A percentile compares a stretch with the other conserved stretches of the same genome.
Conservation (phyloP, 2,797 vertebrate genomes). For the Botia kubotai region DNA sequence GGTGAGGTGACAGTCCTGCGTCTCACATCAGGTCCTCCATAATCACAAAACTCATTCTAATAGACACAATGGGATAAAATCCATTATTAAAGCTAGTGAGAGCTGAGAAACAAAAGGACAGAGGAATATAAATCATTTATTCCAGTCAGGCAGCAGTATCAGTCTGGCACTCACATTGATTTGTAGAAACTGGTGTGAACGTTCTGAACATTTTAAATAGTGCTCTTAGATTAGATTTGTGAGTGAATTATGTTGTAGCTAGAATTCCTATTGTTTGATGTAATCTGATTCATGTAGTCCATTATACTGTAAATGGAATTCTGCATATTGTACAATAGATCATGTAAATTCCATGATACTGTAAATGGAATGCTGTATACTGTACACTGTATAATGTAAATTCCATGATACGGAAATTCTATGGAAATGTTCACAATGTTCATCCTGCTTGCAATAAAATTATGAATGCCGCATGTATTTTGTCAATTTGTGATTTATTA, state of each 20-base stretch:
- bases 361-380: too few relatives aligned
- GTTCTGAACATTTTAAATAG: slow-evolving; percentile 22
- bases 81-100: slow-evolving; percentile 43
- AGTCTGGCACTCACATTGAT: not conserved
- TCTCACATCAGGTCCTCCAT: not conserved
- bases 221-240: not conserved
- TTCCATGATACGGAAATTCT: not conserved
- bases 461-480: too few relatives aligned
- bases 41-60: slow-evolving; percentile 24
- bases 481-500: too few relatives aligned
- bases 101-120: slow-evolving; percentile 43
- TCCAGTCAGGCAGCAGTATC: slow-evolving; percentile 28
- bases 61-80: slow-evolving; percentile 27
- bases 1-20: not conserved
- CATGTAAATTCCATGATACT: too few relatives aligned
- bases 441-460: too few relatives aligned
- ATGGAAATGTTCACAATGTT: not conserved
- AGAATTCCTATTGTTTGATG: not conserved
- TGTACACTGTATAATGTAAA: too few relatives aligned
- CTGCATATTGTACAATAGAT: too few relatives aligned
- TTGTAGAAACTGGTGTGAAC: slow-evolving; percentile 3
- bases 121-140: slow-evolving; percentile 53
- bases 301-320: not conserved
- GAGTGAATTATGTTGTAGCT: not conserved
- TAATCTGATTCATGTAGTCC: not conserved